Evolutionary conservation across 2,888 invertebrate species (phyloP).

Genomic region (Luffia ferchaultella): DNA sequence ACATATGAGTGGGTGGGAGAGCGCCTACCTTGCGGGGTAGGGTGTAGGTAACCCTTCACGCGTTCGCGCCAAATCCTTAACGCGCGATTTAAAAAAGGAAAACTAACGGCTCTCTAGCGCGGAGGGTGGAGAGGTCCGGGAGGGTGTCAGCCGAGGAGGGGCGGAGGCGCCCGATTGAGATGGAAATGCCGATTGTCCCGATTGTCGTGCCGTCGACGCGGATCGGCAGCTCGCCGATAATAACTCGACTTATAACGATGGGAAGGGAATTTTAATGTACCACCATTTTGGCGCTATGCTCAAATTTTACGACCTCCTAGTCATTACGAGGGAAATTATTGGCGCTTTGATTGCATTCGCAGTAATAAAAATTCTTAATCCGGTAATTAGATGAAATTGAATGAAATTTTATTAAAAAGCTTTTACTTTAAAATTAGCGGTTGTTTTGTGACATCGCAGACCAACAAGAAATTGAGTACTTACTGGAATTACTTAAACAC

Average conservation of each 20-base stretch:
- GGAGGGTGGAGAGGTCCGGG: background rate
- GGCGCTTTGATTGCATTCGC: conserved; percentile 64
- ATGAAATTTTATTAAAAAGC: no score
- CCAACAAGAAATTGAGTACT: no score
- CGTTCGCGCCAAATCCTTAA: conserved; percentile 62
- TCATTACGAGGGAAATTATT: conserved; percentile 67
- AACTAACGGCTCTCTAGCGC: conserved; percentile 43
- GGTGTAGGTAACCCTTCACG: conserved; percentile 52
- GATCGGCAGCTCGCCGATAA: conserved; percentile 6
- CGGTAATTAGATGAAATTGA: conserved; percentile 61
- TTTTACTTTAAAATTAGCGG: no score
- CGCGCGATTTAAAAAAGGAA: conserved; percentile 65
- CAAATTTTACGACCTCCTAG: conserved; percentile 62
- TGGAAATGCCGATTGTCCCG: conserved; percentile 61
- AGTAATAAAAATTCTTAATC: conserved; percentile 65
- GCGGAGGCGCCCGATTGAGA: conserved; percentile 39
- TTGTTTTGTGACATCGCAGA: no score
- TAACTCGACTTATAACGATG: conserved; percentile 55
- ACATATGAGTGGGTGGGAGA: conserved; percentile 47
- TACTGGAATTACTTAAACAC: no score
- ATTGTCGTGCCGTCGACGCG: conserved; percentile 15
- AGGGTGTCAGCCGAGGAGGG: conserved; percentile 13
- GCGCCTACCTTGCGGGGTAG: conserved; percentile 15
- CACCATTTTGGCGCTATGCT: conserved; percentile 66
- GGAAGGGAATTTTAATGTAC: conserved; percentile 66